Percentiles rank a stretch among this genome's conserved stretches.
Conservation (phyloP, 2,888 invertebrate genomes). For the Augochlorella aurata region DNA sequence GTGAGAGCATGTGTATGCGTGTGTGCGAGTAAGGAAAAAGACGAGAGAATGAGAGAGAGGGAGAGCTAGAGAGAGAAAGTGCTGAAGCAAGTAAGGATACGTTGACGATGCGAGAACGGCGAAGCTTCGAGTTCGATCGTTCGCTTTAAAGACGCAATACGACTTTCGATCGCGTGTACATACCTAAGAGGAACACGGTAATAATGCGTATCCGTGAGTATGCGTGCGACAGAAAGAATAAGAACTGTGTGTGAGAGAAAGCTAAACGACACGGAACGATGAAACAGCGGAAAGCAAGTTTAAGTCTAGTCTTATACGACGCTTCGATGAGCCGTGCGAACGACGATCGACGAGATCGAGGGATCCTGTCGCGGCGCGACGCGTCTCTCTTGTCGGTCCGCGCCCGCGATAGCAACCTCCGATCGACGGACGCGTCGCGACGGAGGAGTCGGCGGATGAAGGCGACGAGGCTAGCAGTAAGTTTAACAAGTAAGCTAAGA, state of each 20-base stretch:
- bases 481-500: conserved; percentile 58
- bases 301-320: conserved; percentile 56
- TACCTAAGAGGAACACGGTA: conserved; percentile 67
- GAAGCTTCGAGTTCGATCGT: conserved; percentile 63
- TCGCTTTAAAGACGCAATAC: conserved; percentile 62
- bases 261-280: conserved; percentile 7
- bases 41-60: background rate
- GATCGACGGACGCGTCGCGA: conserved; percentile 26
- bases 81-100: background rate
- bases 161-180: conserved; percentile 75
- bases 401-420: conserved; percentile 1
- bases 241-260: background rate
- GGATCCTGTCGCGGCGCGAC: conserved; percentile 1
- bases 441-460: conserved; percentile 3
- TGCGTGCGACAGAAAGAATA: conserved; percentile 4
- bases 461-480: conserved; percentile 60
- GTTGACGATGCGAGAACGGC: conserved; percentile 3
- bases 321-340: conserved; percentile 42
- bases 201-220: conserved; percentile 42
- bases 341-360: conserved; percentile 38
- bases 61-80: background rate
- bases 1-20: background rate
- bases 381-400: background rate
- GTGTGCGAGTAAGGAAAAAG: background rate
- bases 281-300: conserved; percentile 19